phyloP scores from a whole-genome alignment of 2,888 invertebrate species.

The Nymphalis urticae region DNA sequence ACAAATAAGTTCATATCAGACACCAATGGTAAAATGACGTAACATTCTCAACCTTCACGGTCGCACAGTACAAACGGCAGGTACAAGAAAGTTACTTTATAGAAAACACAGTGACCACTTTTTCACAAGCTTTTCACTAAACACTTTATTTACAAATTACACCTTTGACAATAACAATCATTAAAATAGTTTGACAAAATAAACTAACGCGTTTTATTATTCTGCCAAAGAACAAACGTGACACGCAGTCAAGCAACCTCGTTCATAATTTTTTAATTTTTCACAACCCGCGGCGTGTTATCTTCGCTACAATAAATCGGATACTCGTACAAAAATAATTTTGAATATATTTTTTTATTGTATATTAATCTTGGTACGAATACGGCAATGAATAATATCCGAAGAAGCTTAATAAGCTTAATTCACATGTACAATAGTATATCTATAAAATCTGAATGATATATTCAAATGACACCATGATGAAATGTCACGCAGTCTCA shows the following conservation, averaged over 20 bases:
- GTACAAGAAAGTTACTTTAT: conserved; percentile 57
- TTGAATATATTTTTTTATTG: neutral
- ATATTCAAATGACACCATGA: too few relatives aligned
- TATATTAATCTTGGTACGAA: too few relatives aligned
- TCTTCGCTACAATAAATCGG: conserved; percentile 42
- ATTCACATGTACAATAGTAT: too few relatives aligned
- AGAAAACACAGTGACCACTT: conserved; percentile 44
- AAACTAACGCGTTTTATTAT: conserved; percentile 69
- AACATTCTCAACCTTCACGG: conserved; percentile 82
- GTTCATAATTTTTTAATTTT: conserved; percentile 53
- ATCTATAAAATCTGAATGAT: too few relatives aligned
- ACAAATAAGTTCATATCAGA: conserved; percentile 69
- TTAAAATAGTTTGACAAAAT: conserved; percentile 56
- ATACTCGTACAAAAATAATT: conserved; percentile 34
- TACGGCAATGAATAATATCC: too few relatives aligned
- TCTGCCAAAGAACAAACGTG: conserved; percentile 75
- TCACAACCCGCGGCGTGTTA: conserved; percentile 47
- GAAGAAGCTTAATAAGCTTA: too few relatives aligned
- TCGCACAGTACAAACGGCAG: conserved; percentile 71
- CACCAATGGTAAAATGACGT: conserved; percentile 79
- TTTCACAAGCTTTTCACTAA: conserved; percentile 46
- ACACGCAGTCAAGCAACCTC: conserved; percentile 80
- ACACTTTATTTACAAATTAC: conserved; percentile 52
- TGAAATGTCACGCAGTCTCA: too few relatives aligned
- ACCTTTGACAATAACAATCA: conserved; percentile 49